Base-by-base conservation (phyloP, 2,797 vertebrate species). In the Choloepus didactylus region DNA sequence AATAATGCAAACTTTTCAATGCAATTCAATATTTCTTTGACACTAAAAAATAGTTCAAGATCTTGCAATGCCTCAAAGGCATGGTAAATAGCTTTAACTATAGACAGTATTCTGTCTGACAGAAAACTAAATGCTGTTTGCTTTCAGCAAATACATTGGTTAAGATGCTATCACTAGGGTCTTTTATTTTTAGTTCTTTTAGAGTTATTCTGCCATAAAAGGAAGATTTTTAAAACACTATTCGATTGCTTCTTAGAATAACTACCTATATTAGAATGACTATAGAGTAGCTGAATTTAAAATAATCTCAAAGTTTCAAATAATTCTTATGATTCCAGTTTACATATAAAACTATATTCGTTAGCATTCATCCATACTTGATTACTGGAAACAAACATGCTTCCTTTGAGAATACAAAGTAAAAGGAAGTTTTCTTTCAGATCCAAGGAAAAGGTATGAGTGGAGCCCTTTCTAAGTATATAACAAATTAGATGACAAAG, bases 281-380 rank as follows among this genome's bases (percentile, higher is more conserved):
- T 86, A 83, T 88, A 79, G 19, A 91, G 41, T 72, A 72, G 35
- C 75, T 6, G 88, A 80, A 76, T 93, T 95, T 75, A 96, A 59
- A 38, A 75, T 95, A 76, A 76, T 92, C 80, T 95, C 70, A 73
- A 93, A 82, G 25, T 56, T 76, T 75, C 51, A 95, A 93, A 81
- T 79, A 82, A 93, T 91, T 93, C 66, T 62, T 38, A 90, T 91
- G 16, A 95, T 82, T 93, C 70, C 75, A 77, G 25, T 82, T 96
- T 83, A 73, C 11, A 9, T 60, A 49, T 59, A 72, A 72, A 73
- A 82, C 41, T 80, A 67, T 62, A 70, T 67, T 56, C 16, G 46
- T 96, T 46, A 41, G 54, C 21, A 86, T 83, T 64, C 41, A 89
- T 88, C 85, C 72, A 62, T 94, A 86, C 59, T 35, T 69, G 62